Evolutionary conservation across 2,888 invertebrate species (phyloP), one percentile per base, ranked within the genome.

Genomic region (Raillietiella orientalis): DNA sequence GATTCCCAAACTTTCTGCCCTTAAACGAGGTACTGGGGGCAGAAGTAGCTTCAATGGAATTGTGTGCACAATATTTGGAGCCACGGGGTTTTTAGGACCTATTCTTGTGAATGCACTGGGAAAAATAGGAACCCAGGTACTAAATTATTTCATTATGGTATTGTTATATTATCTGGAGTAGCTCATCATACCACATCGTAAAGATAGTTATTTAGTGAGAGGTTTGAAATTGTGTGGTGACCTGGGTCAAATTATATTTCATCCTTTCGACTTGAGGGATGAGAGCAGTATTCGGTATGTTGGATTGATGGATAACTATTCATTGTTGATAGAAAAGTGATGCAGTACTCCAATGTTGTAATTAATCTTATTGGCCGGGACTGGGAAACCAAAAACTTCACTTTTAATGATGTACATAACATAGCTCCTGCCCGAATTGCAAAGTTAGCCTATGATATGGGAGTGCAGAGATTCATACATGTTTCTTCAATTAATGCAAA

Each of bases 41-140:
- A 62, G 96, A 17, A 70, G 72, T 36, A 90, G 87, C 41, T 96
- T 93, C 46, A 93, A 72, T 50, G 96, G 96, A 1, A 57, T 74
- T 28, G 82, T 93, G 3, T 82, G 77, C n/a, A 96, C 96, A n/a
- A 71, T 96, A 2, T 90, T 93, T 45, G 93, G 93, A 26, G 62
- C 63, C 28, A 65, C 66, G 17, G 93, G 93, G 2, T 79, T 77
- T 40, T 49, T 90, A 2, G 96, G 93, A 0, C 56, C 63, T 34
- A 66, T 69, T 52, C 60, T 93, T 10, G 66, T 71, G 44, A 87
- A 82, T 43, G 63, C 66, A 39, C 52, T 99, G 28, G 93, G 87
- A 38, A 77, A 70, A 49, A 58, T 56, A 35, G 75, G 79, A 11
- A 58, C 65, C 2, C 79, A 79, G 58, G 64, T 64, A 46, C n/a